Evolutionary conservation across 2,113 vertebrate genomes (phyloP).

Genomic region (Pseudolaguvia tuberculata): DNA sequence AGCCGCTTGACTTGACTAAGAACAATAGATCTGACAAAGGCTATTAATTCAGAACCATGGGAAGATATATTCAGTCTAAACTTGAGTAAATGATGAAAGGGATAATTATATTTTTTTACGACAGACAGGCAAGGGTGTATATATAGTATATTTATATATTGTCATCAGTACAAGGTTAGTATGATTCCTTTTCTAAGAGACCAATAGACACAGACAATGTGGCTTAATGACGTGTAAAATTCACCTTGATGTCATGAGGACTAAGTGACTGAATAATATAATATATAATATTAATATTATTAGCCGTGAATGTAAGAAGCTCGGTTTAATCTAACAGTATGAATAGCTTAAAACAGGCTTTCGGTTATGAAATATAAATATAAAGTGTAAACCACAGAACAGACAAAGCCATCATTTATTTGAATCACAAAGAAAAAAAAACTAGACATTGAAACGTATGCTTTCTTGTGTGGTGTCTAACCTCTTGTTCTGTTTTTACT

Average conservation of each 20-base stretch:
- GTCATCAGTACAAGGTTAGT: constrained; percentile 61
- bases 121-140: too few species aligned
- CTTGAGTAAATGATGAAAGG: background rate
- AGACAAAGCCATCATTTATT: too few species aligned
- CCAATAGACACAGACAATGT: constrained; percentile 23
- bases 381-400: background rate
- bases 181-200: constrained; percentile 39
- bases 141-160: constrained; percentile 50
- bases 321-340: constrained; percentile 5
- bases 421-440: too few species aligned
- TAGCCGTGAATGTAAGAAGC: too few species aligned
- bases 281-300: too few species aligned
- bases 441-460: background rate
- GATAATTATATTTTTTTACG: background rate
- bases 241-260: background rate
- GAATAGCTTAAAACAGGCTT: background rate
- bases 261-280: constrained; percentile 8
- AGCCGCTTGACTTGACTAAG: background rate
- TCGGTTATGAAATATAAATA: background rate
- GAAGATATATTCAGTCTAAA: background rate
- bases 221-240: constrained; percentile 9
- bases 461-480: background rate
- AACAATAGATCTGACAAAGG: background rate
- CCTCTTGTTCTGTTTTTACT: background rate
- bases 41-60: background rate